A percentile compares a stretch with the other conserved stretches of the same genome.
Evolutionary conservation across 2,888 invertebrate genomes (phyloP).

Genomic region (Didymodactylos carnosus): DNA sequence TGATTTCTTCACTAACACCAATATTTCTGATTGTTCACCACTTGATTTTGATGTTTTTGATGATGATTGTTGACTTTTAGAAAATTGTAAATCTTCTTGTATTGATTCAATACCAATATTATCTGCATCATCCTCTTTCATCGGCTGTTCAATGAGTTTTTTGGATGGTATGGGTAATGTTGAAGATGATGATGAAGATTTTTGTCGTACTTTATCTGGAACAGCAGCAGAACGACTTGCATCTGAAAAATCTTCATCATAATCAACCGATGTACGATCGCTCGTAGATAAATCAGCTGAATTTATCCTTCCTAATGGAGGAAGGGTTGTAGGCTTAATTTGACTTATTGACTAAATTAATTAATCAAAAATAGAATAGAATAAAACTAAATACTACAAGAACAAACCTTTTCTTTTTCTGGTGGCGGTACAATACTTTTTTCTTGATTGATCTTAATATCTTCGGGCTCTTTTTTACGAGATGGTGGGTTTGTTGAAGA

Average conservation of each 20-base stretch:
- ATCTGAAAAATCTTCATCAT: background rate
- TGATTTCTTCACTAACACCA: background rate
- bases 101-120: background rate
- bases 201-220: background rate
- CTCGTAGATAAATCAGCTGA: no score
- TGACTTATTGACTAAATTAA: background rate
- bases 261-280: no score
- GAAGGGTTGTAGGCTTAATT: background rate
- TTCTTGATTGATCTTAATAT: no score
- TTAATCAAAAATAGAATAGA: no score
- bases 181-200: background rate
- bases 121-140: no score
- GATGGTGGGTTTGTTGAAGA: no score
- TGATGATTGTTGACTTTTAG: background rate
- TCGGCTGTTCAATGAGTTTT: no score
- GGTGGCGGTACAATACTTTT: no score
- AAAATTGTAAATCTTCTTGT: background rate
- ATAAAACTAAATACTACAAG: no score
- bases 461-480: no score
- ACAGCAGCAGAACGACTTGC: background rate
- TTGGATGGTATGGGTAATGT: no score
- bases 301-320: background rate
- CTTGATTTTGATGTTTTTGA: background rate
- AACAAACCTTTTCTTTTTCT: no score
- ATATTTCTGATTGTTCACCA: background rate